phyloP scores from a whole-genome alignment of 2,113 vertebrate species.

The Mastomys coucha region DNA sequence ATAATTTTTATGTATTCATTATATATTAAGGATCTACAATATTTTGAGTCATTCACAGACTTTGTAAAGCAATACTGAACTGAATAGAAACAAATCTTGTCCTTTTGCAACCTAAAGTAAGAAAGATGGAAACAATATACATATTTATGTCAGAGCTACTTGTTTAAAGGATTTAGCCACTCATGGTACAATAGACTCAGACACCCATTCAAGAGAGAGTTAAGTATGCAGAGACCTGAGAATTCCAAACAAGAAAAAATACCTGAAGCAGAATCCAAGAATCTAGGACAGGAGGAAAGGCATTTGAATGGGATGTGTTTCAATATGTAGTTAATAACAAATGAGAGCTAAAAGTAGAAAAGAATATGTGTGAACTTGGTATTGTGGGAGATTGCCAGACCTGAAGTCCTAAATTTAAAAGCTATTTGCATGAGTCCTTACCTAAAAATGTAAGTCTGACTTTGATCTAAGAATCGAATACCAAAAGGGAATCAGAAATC shows the following conservation, averaged over 20 bases:
- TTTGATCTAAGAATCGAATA: too few relatives aligned
- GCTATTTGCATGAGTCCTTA: fast-evolving
- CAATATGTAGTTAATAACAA: not conserved
- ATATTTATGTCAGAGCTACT: not conserved
- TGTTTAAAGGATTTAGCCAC: not conserved
- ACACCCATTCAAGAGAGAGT: not conserved
- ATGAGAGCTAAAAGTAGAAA: not conserved
- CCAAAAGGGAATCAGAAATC: fast-evolving
- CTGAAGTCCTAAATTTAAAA: not conserved
- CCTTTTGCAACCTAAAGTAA: not conserved
- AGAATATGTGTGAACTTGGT: not conserved
- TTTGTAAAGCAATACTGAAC: not conserved
- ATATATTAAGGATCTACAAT: not conserved
- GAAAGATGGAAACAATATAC: not conserved
- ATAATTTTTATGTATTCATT: not conserved
- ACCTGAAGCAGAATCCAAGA: not conserved
- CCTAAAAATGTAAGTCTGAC: not conserved
- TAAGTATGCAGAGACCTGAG: not conserved
- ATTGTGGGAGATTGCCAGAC: not conserved
- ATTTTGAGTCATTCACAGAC: not conserved
- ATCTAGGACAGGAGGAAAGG: not conserved
- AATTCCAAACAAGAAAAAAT: not conserved
- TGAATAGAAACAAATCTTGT: not conserved
- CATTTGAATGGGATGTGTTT: not conserved
- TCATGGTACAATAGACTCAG: not conserved